These are phyloP conservation scores for Passer montanus DNA, from an alignment of 2,113 vertebrate genomes.

Conservation along the genomic window DNA sequence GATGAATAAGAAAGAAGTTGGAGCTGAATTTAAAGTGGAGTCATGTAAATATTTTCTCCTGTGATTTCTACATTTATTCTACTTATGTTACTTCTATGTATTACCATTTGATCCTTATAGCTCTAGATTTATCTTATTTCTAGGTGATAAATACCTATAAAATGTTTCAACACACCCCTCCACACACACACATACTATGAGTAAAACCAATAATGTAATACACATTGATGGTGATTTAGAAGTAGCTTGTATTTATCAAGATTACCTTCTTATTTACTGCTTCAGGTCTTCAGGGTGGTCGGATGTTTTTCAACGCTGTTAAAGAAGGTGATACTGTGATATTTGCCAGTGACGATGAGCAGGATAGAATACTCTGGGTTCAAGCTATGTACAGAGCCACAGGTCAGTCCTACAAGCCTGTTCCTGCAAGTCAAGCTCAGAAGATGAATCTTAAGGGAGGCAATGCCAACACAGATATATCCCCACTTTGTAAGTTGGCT, in stretches of 20 bases:
- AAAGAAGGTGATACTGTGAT: conserved; percentile 93
- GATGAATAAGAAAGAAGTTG: not conserved
- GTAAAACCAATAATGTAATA: not conserved
- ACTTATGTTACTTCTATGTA: not conserved
- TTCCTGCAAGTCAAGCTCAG: conserved; percentile 83
- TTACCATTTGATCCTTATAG: not conserved
- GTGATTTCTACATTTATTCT: not conserved
- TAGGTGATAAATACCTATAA: not conserved
- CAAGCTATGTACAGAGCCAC: conserved; percentile 98
- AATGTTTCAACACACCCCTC: not conserved
- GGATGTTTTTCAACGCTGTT: conserved; percentile 92
- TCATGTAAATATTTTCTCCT: not conserved
- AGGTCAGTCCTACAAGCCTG: conserved; percentile 94
- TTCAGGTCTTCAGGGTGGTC: conserved; percentile 90
- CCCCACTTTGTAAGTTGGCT: conserved; percentile 84
- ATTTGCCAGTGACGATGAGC: conserved; percentile 93
- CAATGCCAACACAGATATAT: conserved; percentile 72
- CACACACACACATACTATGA: not conserved
- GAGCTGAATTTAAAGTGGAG: not conserved
- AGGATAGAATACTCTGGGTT: conserved; percentile 91
- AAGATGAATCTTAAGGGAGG: conserved; percentile 85
- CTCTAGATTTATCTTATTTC: not conserved
- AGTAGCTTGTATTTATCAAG: not conserved
- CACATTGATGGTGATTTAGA: not conserved
- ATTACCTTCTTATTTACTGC: not conserved